Conservation (phyloP, 2,888 invertebrate genomes). For the Conus canariensis region DNA sequence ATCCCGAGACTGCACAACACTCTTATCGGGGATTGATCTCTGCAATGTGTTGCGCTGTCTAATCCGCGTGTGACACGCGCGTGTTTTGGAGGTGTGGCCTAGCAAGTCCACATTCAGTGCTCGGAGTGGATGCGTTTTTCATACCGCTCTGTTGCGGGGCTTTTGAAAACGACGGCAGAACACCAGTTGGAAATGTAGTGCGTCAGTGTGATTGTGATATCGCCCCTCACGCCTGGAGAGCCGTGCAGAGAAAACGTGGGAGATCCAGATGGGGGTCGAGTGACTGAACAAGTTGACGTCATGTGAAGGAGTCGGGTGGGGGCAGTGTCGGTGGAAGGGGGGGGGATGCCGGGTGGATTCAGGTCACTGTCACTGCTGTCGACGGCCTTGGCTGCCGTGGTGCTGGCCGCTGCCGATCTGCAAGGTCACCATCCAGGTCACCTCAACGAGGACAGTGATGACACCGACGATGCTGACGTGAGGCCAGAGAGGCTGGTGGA, state of each 20-base stretch:
- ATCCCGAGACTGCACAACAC: background rate
- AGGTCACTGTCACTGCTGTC: constrained; percentile 8
- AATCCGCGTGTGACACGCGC: background rate
- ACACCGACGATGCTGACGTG: background rate
- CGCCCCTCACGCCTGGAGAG: too few relatives aligned
- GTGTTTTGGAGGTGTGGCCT: constrained; percentile 19
- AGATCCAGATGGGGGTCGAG: background rate
- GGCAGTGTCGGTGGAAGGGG: constrained; percentile 41
- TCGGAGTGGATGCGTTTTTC: background rate
- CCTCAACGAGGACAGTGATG: background rate
- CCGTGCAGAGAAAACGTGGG: background rate
- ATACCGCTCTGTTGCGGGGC: too few relatives aligned
- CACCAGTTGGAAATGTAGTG: too few relatives aligned
- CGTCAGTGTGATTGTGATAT: too few relatives aligned
- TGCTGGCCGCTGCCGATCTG: background rate
- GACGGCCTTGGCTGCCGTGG: background rate
- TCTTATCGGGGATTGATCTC: background rate
- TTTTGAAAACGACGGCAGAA: too few relatives aligned
- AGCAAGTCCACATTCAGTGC: background rate
- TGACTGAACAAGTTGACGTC: background rate
- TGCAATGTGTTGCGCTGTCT: background rate
- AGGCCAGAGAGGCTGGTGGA: background rate
- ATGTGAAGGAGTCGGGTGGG: constrained; percentile 3
- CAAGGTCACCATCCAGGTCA: background rate
- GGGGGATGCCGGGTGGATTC: constrained; percentile 6